phyloP scores from a whole-genome alignment of 2,888 invertebrate species.

The Steinernema scapterisci region DNA sequence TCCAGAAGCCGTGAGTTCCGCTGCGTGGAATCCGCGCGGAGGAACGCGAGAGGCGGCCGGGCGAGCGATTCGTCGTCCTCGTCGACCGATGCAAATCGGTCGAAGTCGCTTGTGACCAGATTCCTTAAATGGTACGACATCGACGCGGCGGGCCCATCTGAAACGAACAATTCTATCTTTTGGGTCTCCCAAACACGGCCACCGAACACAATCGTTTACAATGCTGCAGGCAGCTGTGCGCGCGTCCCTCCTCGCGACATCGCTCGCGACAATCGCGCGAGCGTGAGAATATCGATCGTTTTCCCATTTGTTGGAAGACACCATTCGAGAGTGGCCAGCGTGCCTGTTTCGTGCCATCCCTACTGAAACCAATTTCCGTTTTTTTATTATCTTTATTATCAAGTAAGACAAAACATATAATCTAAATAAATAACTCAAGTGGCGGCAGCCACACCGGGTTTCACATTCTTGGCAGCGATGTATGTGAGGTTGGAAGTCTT shows the following conservation, averaged over 20 bases:
- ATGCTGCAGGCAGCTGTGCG: slow-evolving; percentile 32
- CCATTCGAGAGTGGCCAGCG: slow-evolving; percentile 1
- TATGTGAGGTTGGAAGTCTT: slow-evolving; percentile 4
- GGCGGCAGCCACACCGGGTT: background rate
- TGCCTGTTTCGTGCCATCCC: background rate
- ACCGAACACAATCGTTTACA: slow-evolving; percentile 11
- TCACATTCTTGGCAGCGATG: background rate
- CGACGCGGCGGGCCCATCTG: slow-evolving; percentile 6
- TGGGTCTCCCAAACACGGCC: too few relatives aligned
- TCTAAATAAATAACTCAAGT: slow-evolving; percentile 17
- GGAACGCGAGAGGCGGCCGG: background rate
- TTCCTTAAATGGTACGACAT: slow-evolving; percentile 29
- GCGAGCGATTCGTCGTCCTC: background rate
- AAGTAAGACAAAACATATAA: background rate
- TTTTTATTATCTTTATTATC: background rate
- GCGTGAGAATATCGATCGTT: slow-evolving; percentile 30
- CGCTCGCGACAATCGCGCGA: background rate
- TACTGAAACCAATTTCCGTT: background rate
- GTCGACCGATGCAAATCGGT: slow-evolving; percentile 14
- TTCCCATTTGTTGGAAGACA: background rate
- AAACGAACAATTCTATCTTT: slow-evolving; percentile 7
- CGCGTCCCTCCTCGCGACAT: background rate
- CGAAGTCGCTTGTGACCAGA: slow-evolving; percentile 15
- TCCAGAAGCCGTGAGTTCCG: slow-evolving; percentile 23
- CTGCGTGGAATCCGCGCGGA: background rate